A percentile compares a stretch with the other conserved stretches of the same genome.
phyloP scores from a whole-genome alignment of 2,797 vertebrate species.

The Poeciliopsis infans region DNA sequence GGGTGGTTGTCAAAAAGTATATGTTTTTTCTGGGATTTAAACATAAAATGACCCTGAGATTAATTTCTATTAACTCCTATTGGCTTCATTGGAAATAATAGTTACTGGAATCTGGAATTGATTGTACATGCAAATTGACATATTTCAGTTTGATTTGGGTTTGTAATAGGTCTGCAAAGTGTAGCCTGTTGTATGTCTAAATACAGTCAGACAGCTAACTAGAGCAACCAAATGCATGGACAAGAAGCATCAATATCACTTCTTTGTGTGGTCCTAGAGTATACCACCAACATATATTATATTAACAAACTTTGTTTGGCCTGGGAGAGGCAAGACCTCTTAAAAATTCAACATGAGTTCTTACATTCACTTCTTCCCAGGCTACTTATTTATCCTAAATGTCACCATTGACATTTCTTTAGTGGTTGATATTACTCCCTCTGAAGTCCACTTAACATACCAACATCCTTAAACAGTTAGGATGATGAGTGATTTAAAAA shows the following conservation, averaged over 20 bases:
- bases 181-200: not conserved
- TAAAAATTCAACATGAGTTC: constrained; percentile 8
- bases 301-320: not conserved
- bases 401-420: constrained; percentile 12
- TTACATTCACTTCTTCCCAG: constrained; percentile 11
- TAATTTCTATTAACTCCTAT: not conserved
- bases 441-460: constrained; percentile 10
- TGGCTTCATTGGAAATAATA: not conserved
- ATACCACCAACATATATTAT: not conserved
- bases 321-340: constrained; percentile 10
- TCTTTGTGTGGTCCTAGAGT: not conserved
- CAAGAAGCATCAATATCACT: not conserved
- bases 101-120: not conserved
- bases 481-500: not conserved
- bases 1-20: not conserved
- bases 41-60: not conserved
- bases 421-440: not conserved
- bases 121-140: not conserved
- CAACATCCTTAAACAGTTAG: not conserved
- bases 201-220: not conserved
- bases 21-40: not conserved
- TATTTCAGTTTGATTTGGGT: not conserved
- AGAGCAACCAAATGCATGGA: not conserved
- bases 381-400: constrained; percentile 19
- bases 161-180: not conserved